A percentile compares a stretch with the other conserved stretches of the same genome.
Evolutionary conservation across 2,888 invertebrate genomes (phyloP).

Genomic region (Acholoe squamosa): DNA sequence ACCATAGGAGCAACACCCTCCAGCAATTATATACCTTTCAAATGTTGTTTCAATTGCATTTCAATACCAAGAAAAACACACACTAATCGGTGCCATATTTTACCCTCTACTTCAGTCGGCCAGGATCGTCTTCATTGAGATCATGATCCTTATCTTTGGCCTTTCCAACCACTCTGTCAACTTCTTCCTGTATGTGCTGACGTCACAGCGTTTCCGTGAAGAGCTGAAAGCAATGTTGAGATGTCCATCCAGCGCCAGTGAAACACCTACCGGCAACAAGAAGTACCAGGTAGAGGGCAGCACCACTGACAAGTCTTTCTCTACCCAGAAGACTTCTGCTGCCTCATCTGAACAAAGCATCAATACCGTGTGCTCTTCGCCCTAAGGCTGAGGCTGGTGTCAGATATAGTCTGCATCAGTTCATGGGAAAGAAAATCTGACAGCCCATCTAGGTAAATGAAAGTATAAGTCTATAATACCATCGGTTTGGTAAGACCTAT

Average conservation of each 20-base stretch:
- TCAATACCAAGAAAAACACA: no score
- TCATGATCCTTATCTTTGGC: conserved; percentile 64
- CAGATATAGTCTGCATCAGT: no score
- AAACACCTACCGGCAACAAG: neutral
- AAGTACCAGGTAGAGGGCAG: neutral
- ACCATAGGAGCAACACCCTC: no score
- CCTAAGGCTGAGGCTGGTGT: neutral
- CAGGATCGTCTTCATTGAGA: conserved; percentile 59
- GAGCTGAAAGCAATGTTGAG: conserved; percentile 57
- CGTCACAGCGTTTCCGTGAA: conserved; percentile 65
- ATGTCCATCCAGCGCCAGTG: neutral
- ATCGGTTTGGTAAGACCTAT: no score
- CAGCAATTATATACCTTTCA: no score
- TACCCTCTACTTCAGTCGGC: neutral
- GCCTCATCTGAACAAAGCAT: neutral
- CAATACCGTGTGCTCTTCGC: conserved; percentile 13
- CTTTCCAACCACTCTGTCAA: conserved; percentile 66
- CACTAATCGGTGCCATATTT: no score
- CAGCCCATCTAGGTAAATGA: no score
- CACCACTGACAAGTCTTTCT: neutral
- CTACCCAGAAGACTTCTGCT: neutral
- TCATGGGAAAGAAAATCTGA: no score
- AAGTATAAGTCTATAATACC: no score
- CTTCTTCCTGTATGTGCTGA: conserved; percentile 69
- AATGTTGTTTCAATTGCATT: no score